A percentile compares a stretch with the other conserved stretches of the same genome.
Evolutionary conservation across 2,888 invertebrate species (phyloP).

Genomic region (Leptarthrus brevirostris): DNA sequence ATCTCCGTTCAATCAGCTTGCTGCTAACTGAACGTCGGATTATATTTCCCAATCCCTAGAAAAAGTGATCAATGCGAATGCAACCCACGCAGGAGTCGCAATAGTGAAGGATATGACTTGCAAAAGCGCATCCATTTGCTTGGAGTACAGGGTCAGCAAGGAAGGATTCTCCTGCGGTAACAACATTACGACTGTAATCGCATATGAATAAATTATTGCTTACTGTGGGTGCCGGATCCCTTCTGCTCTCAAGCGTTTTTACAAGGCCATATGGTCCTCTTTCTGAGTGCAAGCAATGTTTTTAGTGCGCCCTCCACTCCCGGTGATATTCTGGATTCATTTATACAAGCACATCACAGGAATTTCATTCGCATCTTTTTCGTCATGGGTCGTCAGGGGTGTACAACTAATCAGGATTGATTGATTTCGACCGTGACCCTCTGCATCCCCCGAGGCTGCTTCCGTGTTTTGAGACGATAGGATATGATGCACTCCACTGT

Average conservation of each 20-base stretch:
- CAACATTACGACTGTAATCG: slow-evolving; percentile 65
- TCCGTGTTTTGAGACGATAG: neutral
- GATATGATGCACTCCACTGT: slow-evolving; percentile 50
- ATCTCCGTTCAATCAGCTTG: slow-evolving; percentile 20
- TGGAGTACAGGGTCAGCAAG: neutral
- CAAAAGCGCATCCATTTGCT: slow-evolving; percentile 36
- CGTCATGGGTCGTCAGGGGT: slow-evolving; percentile 42
- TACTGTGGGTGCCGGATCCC: slow-evolving; percentile 4
- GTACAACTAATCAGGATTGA: slow-evolving; percentile 56
- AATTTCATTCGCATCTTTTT: slow-evolving; percentile 48
- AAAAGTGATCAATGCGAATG: slow-evolving; percentile 33
- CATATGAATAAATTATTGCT: slow-evolving; percentile 67
- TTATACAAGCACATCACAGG: slow-evolving; percentile 16
- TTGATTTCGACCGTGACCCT: slow-evolving; percentile 54
- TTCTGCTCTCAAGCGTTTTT: slow-evolving; percentile 19
- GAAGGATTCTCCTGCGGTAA: slow-evolving; percentile 38
- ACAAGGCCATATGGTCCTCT: slow-evolving; percentile 51
- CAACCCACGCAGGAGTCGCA: neutral
- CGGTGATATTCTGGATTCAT: slow-evolving; percentile 1
- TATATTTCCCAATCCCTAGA: slow-evolving; percentile 12
- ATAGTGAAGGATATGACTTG: slow-evolving; percentile 24
- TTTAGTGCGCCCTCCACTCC: slow-evolving; percentile 8
- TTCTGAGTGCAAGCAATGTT: slow-evolving; percentile 15
- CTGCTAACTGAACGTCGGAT: slow-evolving; percentile 20
- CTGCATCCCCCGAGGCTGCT: slow-evolving; percentile 9